A percentile compares a stretch with the other conserved stretches of the same genome.
Conservation (phyloP, 1,140 invertebrate genomes). For the Drosophila funebris region DNA sequence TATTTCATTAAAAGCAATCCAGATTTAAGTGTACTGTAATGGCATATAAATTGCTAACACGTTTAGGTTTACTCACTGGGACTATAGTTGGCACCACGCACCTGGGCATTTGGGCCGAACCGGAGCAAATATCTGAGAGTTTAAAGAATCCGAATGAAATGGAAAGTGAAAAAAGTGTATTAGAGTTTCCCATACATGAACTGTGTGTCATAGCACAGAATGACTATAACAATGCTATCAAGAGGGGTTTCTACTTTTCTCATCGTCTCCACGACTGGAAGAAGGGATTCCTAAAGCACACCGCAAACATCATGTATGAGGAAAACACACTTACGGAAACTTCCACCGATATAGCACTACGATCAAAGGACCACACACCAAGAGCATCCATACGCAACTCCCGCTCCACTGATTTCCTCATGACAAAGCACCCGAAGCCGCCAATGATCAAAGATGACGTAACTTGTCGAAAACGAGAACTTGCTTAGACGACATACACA, state of each 20-base stretch:
- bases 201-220: constrained; percentile 1
- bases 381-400: background rate
- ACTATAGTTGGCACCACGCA: constrained; percentile 5
- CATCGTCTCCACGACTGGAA: constrained; percentile 59
- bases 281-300: constrained; percentile 29
- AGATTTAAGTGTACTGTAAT: constrained; percentile 15
- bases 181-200: background rate
- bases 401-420: background rate
- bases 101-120: constrained; percentile 14
- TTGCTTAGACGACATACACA: no score
- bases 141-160: background rate
- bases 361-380: background rate
- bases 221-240: constrained; percentile 32
- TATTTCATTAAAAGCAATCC: background rate
- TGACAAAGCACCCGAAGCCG: background rate
- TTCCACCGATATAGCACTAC: background rate
- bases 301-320: constrained; percentile 23
- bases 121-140: background rate
- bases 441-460: constrained; percentile 67
- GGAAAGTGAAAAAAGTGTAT: background rate
- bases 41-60: constrained; percentile 18
- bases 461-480: constrained; percentile 53
- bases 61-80: constrained; percentile 20
- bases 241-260: constrained; percentile 44
- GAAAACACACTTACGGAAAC: background rate